A percentile compares a stretch with the other conserved stretches of the same genome.
These are phyloP conservation scores for Brachylomia viminalis DNA, from an alignment of 2,888 invertebrate species.

Conservation along the genomic window DNA sequence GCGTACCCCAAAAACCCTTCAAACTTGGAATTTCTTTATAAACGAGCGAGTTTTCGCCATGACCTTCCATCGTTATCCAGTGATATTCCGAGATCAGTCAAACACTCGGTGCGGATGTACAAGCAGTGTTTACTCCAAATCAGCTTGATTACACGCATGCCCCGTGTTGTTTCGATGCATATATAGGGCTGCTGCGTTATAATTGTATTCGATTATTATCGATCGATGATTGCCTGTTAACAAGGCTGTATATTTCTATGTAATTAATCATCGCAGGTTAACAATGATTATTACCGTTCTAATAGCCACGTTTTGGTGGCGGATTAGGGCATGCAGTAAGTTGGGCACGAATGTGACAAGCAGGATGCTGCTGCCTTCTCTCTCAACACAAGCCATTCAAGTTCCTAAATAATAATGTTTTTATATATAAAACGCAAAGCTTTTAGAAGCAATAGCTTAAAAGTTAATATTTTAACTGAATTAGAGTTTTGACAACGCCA, in stretches of 20 bases:
- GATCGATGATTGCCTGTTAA: constrained; percentile 6
- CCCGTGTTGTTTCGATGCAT: constrained; percentile 35
- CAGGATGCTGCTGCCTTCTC: neutral
- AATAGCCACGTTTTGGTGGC: constrained; percentile 6
- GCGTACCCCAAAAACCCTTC: neutral
- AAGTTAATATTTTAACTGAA: neutral
- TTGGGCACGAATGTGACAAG: neutral
- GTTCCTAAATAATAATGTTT: neutral
- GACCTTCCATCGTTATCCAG: constrained; percentile 45
- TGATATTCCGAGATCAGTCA: constrained; percentile 34
- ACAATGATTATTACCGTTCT: neutral
- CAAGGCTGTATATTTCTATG: constrained; percentile 9
- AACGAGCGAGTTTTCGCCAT: constrained; percentile 19
- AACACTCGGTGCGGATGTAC: constrained; percentile 41
- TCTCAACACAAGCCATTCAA: neutral
- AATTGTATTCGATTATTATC: constrained; percentile 40
- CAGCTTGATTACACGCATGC: constrained; percentile 59
- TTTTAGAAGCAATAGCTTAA: neutral
- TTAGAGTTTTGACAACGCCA: neutral
- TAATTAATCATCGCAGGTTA: constrained; percentile 23
- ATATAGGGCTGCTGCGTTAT: constrained; percentile 45
- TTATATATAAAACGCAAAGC: neutral
- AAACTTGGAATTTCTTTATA: neutral
- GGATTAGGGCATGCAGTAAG: neutral
- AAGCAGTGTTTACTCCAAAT: constrained; percentile 56